A percentile compares a stretch with the other conserved stretches of the same genome.
phyloP scores from a whole-genome alignment of 2,888 invertebrate genomes.

The Lasioglossum oenotherae region DNA sequence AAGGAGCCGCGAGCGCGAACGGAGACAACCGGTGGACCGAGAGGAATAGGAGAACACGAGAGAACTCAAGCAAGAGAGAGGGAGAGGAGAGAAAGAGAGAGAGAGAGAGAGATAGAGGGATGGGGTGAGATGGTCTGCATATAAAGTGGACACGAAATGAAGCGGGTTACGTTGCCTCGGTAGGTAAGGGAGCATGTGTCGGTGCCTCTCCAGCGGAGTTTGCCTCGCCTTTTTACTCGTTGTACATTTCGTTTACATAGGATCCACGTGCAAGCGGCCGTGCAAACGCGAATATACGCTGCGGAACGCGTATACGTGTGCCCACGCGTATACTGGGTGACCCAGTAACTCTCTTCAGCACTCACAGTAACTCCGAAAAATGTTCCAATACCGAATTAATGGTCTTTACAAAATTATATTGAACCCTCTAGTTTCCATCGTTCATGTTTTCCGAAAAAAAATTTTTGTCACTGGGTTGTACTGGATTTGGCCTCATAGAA shows the following conservation, averaged over 20 bases:
- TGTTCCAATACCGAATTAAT: background rate
- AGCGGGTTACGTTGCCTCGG: conserved; percentile 74
- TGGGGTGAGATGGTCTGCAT: conserved; percentile 79
- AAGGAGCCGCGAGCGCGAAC: background rate
- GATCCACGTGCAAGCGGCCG: conserved; percentile 65
- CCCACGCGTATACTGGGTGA: conserved; percentile 18
- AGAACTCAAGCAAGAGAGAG: background rate
- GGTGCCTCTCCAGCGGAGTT: conserved; percentile 62
- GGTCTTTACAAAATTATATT: background rate
- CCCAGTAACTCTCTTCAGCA: background rate
- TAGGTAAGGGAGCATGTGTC: conserved; percentile 66
- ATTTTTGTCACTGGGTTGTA: too few species aligned
- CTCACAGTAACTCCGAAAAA: background rate
- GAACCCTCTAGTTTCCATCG: too few species aligned
- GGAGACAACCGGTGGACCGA: conserved; percentile 11
- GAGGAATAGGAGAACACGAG: background rate
- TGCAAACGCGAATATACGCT: conserved; percentile 58
- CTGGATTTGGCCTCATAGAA: background rate
- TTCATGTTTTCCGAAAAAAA: too few species aligned
- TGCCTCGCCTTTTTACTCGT: conserved; percentile 71
- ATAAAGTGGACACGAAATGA: conserved; percentile 83
- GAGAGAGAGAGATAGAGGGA: conserved; percentile 63
- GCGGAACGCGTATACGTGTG: conserved; percentile 26
- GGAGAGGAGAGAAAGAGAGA: conserved; percentile 61
- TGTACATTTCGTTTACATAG: conserved; percentile 75